phyloP scores from a whole-genome alignment of 2,888 invertebrate species.

The Hypsopygia costalis region DNA sequence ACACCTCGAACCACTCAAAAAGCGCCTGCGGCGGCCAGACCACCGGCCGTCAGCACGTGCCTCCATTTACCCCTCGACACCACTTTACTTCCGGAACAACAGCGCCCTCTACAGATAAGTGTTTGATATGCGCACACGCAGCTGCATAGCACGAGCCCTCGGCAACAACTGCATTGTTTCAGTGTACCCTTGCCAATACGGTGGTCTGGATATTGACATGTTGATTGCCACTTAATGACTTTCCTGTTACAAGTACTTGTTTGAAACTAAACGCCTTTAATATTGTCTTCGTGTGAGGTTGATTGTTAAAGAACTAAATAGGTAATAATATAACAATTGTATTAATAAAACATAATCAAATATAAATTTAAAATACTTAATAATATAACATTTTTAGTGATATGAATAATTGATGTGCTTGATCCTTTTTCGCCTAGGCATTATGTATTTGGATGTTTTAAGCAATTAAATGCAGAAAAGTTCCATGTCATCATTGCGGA shows the following conservation, averaged over 20 bases:
- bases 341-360: no score
- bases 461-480: no score
- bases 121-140: slow-evolving; percentile 22
- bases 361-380: no score
- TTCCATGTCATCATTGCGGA: no score
- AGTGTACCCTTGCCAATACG: slow-evolving; percentile 22
- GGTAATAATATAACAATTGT: no score
- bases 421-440: no score
- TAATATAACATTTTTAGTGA: no score
- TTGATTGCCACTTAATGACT: slow-evolving; percentile 62
- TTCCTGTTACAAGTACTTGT: slow-evolving; percentile 31
- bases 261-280: neutral
- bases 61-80: slow-evolving; percentile 43
- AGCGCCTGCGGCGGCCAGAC: slow-evolving; percentile 28
- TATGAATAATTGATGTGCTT: no score
- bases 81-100: slow-evolving; percentile 49
- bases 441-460: no score
- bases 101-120: slow-evolving; percentile 25
- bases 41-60: slow-evolving; percentile 56
- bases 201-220: slow-evolving; percentile 60
- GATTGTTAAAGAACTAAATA: no score
- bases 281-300: neutral
- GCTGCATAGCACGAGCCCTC: slow-evolving; percentile 44
- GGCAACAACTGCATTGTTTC: slow-evolving; percentile 36
- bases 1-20: slow-evolving; percentile 13